phyloP scores from a whole-genome alignment of 2,797 vertebrate species.

The Dermochelys coriacea region DNA sequence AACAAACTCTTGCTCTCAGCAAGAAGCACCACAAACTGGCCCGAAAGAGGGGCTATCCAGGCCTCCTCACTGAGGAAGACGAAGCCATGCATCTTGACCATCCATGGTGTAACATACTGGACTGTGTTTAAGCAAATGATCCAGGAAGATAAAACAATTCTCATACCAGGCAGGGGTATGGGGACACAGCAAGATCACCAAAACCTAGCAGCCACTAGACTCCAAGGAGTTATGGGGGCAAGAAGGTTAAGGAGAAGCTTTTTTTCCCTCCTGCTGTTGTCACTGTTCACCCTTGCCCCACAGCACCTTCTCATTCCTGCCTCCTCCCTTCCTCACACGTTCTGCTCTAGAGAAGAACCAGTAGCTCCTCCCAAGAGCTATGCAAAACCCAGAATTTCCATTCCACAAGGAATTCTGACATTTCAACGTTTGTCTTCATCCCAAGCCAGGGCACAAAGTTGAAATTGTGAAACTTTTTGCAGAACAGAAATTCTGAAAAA shows the following conservation, averaged over 20 bases:
- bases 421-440: slow-evolving; percentile 28
- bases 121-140: neutral
- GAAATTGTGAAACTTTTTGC: slow-evolving; percentile 23
- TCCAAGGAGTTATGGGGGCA: neutral
- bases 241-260: neutral
- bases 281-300: neutral
- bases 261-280: neutral
- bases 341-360: neutral
- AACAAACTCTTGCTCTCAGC: neutral
- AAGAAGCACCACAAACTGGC: fast-evolving
- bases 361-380: slow-evolving; percentile 21
- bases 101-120: neutral
- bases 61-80: neutral
- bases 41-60: neutral
- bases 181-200: neutral
- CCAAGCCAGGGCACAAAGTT: slow-evolving; percentile 9
- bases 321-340: neutral
- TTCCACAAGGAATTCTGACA: neutral
- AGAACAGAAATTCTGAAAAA: slow-evolving; percentile 42
- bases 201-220: neutral
- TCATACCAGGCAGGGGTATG: neutral
- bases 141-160: neutral
- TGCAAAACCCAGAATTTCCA: slow-evolving; percentile 65
- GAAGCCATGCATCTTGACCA: neutral
- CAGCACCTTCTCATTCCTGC: neutral